phyloP scores from a whole-genome alignment of 2,113 vertebrate species.

The Dipodomys stephensi region DNA sequence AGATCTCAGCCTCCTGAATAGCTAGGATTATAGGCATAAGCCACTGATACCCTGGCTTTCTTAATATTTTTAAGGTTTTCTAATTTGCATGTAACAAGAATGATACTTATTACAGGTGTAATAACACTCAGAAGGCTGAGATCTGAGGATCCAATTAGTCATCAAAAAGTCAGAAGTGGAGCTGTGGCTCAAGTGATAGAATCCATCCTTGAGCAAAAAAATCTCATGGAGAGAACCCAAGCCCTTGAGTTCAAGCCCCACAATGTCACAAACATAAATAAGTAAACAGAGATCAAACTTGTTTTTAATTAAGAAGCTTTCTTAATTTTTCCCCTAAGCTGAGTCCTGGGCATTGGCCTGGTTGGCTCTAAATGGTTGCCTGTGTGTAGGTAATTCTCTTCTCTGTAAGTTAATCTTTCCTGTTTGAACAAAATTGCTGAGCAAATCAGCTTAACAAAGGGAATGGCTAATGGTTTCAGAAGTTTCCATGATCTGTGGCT shows the following conservation, averaged over 20 bases:
- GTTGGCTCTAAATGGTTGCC: neutral
- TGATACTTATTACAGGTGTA: slow-evolving; percentile 28
- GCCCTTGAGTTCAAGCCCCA: too few relatives aligned
- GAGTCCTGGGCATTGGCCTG: neutral
- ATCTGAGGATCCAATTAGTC: too few relatives aligned
- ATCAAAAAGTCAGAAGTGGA: too few relatives aligned
- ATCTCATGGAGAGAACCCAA: too few relatives aligned
- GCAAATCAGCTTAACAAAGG: neutral
- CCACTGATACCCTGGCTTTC: too few relatives aligned
- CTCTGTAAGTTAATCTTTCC: neutral
- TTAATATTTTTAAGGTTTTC: slow-evolving; percentile 58
- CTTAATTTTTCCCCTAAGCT: neutral
- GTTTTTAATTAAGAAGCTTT: neutral
- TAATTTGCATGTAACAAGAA: neutral
- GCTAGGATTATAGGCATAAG: too few relatives aligned
- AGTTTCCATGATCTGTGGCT: neutral
- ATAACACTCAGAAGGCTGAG: too few relatives aligned
- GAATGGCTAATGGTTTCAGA: neutral
- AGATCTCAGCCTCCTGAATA: too few relatives aligned
- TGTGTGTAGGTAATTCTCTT: neutral
- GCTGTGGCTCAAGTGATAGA: too few relatives aligned
- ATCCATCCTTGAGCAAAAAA: too few relatives aligned
- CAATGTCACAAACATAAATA: too few relatives aligned
- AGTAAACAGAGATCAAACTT: neutral
- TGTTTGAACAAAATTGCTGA: neutral